These are phyloP conservation scores for Columba guinea DNA, from an alignment of 2,797 vertebrate species.

Conservation along the genomic window DNA sequence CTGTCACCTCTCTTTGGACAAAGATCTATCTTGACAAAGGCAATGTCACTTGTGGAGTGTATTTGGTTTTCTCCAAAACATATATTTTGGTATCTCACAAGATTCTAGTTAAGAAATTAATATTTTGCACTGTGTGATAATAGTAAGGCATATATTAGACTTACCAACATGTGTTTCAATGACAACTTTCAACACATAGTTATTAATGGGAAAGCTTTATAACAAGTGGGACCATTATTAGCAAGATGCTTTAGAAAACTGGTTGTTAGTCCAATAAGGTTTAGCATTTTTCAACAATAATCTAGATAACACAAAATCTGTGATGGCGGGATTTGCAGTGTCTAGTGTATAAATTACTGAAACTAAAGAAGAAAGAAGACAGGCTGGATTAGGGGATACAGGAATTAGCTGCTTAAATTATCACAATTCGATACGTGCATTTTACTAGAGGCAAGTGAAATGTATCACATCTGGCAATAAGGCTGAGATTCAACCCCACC, in stretches of 20 bases:
- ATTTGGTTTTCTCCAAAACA: neutral
- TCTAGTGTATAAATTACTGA: neutral
- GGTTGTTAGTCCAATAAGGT: neutral
- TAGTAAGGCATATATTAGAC: neutral
- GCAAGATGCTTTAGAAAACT: neutral
- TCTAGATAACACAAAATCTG: neutral
- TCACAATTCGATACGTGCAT: neutral
- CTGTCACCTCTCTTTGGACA: neutral
- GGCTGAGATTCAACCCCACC: neutral
- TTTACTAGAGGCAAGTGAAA: neutral
- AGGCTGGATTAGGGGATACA: neutral
- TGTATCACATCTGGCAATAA: neutral
- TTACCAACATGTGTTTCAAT: neutral
- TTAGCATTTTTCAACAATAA: neutral
- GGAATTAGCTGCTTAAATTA: neutral
- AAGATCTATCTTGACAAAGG: neutral
- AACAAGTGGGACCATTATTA: neutral
- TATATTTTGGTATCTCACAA: neutral
- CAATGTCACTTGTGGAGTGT: neutral
- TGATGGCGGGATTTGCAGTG: neutral
- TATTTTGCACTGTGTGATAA: neutral
- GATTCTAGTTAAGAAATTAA: neutral
- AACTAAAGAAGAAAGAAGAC: neutral
- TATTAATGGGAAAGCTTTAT: neutral
- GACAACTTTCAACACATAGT: neutral